Evolutionary conservation across 1,140 invertebrate species (phyloP).

Genomic region (Macrobrachium rosenbergii): DNA sequence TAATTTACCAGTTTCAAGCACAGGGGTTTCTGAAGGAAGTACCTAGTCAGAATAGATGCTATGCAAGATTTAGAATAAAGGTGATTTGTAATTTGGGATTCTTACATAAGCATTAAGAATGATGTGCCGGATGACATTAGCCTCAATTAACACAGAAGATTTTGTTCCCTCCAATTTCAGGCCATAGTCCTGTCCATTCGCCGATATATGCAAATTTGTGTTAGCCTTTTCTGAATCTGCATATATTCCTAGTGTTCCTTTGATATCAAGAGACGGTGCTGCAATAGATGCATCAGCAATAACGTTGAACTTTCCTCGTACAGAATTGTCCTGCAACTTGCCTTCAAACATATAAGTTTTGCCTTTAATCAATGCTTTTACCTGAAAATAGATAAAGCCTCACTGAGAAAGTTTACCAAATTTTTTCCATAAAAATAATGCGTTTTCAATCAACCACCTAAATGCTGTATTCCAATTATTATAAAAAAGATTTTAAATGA

Average conservation of each 20-base stretch:
- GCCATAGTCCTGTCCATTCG: background rate
- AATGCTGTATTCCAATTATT: too few relatives aligned
- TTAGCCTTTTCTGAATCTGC: constrained; percentile 12
- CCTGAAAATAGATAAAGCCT: background rate
- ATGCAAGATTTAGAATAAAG: too few relatives aligned
- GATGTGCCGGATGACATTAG: constrained; percentile 3
- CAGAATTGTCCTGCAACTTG: background rate
- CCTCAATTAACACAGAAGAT: background rate
- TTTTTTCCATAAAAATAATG: too few relatives aligned
- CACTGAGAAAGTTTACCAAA: too few relatives aligned
- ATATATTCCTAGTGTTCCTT: background rate
- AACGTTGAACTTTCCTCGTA: background rate
- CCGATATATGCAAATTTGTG: background rate
- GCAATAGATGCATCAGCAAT: background rate
- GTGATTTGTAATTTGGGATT: background rate
- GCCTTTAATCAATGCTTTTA: background rate
- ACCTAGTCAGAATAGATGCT: too few relatives aligned
- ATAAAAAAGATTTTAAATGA: too few relatives aligned
- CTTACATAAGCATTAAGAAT: constrained; percentile 6
- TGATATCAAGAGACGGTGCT: background rate
- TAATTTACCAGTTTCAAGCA: too few relatives aligned
- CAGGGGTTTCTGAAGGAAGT: too few relatives aligned
- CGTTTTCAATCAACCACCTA: too few relatives aligned
- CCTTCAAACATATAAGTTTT: background rate
- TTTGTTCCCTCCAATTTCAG: background rate